Evolutionary conservation across 1,140 invertebrate species (phyloP).

Genomic region (Drosophila sp.): DNA sequence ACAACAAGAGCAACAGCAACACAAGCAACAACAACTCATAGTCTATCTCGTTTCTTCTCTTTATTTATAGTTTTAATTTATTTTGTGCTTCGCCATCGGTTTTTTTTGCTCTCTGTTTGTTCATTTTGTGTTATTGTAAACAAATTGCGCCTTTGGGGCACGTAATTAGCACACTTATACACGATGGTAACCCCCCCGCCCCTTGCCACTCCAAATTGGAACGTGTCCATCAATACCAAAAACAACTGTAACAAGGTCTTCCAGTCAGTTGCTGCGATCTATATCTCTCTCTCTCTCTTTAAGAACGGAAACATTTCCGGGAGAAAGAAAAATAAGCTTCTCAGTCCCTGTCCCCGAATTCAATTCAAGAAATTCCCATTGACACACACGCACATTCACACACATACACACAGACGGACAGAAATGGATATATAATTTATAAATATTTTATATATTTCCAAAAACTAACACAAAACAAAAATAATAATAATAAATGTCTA

Average conservation of each 20-base stretch:
- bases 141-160: conserved; percentile 74
- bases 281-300: conserved; percentile 28
- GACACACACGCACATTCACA: background rate
- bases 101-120: conserved; percentile 13
- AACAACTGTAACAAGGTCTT: conserved; percentile 72
- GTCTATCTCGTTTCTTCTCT: conserved; percentile 41
- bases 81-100: conserved; percentile 54
- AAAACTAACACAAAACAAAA: conserved; percentile 25
- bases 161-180: conserved; percentile 78
- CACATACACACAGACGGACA: background rate
- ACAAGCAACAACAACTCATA: conserved; percentile 7
- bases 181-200: conserved; percentile 5
- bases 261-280: conserved; percentile 4
- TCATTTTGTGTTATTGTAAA: conserved; percentile 59
- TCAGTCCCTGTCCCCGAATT: conserved; percentile 4
- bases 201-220: conserved; percentile 51
- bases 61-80: conserved; percentile 76
- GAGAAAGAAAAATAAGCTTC: conserved; percentile 43
- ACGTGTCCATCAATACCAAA: conserved; percentile 69
- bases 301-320: conserved; percentile 52
- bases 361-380: conserved; percentile 7
- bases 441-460: conserved; percentile 46
- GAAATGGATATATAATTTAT: conserved; percentile 23
- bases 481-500: conserved; percentile 23
- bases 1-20: background rate